Evolutionary conservation across 1,140 invertebrate genomes (phyloP).

Genomic region (Drosophila repletoides): DNA sequence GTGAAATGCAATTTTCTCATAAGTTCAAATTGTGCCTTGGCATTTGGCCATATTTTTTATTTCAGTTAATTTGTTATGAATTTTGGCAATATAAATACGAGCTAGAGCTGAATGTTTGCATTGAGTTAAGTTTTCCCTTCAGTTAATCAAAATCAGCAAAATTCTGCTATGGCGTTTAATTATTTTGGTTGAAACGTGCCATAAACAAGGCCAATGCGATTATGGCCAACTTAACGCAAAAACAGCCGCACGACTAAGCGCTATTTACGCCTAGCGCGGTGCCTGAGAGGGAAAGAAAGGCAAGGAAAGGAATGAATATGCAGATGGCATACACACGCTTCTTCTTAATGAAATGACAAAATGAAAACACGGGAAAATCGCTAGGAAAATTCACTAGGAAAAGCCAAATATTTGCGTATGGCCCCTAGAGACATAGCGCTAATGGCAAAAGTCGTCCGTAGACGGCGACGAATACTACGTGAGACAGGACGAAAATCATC

Average conservation of each 20-base stretch:
- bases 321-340: constrained; percentile 8
- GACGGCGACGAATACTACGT: constrained; percentile 16
- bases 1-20: no score
- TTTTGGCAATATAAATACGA: constrained; percentile 12
- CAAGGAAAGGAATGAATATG: neutral
- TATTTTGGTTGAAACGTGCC: constrained; percentile 53
- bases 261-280: neutral
- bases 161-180: constrained; percentile 48
- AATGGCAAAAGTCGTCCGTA: constrained; percentile 63
- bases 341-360: constrained; percentile 67
- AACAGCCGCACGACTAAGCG: constrained; percentile 21
- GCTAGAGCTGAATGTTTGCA: constrained; percentile 12
- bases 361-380: constrained; percentile 61
- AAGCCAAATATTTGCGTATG: constrained; percentile 62
- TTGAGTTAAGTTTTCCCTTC: constrained; percentile 35
- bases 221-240: constrained; percentile 25
- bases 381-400: no score
- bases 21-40: no score
- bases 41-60: constrained; percentile 8
- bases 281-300: neutral
- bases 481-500: constrained; percentile 13
- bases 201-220: constrained; percentile 49
- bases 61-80: neutral
- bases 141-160: constrained; percentile 55
- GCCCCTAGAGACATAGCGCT: constrained; percentile 47